A percentile compares a stretch with the other conserved stretches of the same genome.
Evolutionary conservation across 2,113 vertebrate species (phyloP).

Genomic region (Rana temporaria): DNA sequence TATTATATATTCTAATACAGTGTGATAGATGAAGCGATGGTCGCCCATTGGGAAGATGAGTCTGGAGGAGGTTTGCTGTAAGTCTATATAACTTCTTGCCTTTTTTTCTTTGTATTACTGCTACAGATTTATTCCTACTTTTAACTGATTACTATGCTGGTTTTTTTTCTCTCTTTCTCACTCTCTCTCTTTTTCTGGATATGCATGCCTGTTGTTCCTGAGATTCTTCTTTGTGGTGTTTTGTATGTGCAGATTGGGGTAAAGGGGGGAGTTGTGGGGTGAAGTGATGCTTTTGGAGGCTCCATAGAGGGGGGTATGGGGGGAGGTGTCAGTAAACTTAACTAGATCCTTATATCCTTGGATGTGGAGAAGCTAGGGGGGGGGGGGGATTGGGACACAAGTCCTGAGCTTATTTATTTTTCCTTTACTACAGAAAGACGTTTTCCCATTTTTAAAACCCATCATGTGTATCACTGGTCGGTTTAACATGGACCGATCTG

Average conservation of each 20-base stretch:
- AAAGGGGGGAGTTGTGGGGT: conserved; percentile 58
- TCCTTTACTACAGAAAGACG: not conserved
- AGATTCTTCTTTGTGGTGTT: not conserved
- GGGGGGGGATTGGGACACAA: not conserved
- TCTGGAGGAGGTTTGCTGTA: conserved; percentile 78
- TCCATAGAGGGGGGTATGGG: conserved; percentile 51
- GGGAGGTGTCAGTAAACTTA: conserved; percentile 50
- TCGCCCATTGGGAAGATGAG: conserved; percentile 74
- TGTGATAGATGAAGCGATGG: conserved; percentile 53
- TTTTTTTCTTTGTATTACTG: not conserved
- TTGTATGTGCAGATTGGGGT: conserved; percentile 33
- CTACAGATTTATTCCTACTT: not conserved
- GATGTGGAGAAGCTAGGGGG: not conserved
- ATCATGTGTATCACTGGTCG: conserved; percentile 64
- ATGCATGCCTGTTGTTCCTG: not conserved
- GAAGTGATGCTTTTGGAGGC: conserved; percentile 60
- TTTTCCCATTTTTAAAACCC: conserved; percentile 32
- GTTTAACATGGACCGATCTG: conserved; percentile 65
- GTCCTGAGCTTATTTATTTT: not conserved
- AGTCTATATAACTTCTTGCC: conserved; percentile 78
- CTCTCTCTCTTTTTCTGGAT: not conserved
- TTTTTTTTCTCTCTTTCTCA: not conserved
- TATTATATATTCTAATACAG: not conserved
- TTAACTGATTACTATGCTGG: not conserved
- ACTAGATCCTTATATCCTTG: conserved; percentile 26